These are phyloP conservation scores for Ictalurus furcatus DNA, from an alignment of 2,113 vertebrate genomes.

Conservation along the genomic window DNA sequence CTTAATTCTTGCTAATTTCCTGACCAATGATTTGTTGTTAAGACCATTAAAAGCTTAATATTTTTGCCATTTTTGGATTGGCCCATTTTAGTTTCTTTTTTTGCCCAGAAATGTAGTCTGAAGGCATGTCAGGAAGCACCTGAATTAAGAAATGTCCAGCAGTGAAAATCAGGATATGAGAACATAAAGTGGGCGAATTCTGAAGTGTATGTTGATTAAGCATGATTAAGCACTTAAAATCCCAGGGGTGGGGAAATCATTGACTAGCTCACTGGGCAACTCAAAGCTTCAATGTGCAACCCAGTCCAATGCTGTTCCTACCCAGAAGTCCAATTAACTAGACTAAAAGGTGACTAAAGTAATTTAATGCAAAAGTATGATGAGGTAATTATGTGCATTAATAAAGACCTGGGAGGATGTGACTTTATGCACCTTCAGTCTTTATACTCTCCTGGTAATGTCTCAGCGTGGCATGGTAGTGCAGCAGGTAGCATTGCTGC, in stretches of 20 bases:
- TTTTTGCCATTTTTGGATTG: too few species aligned
- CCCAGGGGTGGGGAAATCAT: not conserved
- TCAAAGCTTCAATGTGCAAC: not conserved
- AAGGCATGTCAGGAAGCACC: not conserved
- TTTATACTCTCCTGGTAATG: not conserved
- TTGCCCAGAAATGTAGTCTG: not conserved
- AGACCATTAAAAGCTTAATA: too few species aligned
- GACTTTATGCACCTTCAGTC: not conserved
- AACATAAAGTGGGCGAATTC: not conserved
- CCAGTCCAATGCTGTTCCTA: not conserved
- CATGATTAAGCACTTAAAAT: not conserved
- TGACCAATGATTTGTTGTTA: too few species aligned
- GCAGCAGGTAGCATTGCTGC: not conserved
- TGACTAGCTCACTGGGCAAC: not conserved
- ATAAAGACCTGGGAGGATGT: not conserved
- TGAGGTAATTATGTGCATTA: not conserved
- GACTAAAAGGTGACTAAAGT: not conserved
- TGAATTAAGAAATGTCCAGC: not conserved
- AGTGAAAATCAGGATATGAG: not conserved
- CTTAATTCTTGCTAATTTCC: too few species aligned
- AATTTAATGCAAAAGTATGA: not conserved
- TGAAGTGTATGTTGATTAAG: not conserved
- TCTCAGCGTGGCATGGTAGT: not conserved
- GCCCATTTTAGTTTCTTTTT: too few species aligned
- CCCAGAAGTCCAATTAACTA: not conserved